Evolutionary conservation across 2,888 invertebrate species (phyloP).

Genomic region (Mechanitis messenoides): DNA sequence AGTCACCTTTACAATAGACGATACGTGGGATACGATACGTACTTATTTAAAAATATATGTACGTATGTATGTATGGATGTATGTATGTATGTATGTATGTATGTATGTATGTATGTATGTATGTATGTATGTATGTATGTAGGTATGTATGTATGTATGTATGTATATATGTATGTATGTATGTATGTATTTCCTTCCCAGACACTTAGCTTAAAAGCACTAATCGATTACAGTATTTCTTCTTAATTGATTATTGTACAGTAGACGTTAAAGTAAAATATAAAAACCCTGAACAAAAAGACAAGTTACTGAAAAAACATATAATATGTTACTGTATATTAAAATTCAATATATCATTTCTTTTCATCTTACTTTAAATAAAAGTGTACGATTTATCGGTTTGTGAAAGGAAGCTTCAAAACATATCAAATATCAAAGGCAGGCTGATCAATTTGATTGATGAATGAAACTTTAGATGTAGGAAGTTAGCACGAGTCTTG

Average conservation of each 20-base stretch:
- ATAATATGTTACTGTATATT: too few relatives aligned
- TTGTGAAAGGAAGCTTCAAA: constrained; percentile 3
- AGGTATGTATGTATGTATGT: constrained; percentile 1
- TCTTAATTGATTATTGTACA: too few relatives aligned
- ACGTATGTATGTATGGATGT: too few relatives aligned
- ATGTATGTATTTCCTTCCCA: too few relatives aligned
- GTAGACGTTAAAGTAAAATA: too few relatives aligned
- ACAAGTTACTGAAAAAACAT: too few relatives aligned
- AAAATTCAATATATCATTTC: too few relatives aligned
- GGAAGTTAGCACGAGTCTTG: constrained; percentile 8
- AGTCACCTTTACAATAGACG: constrained; percentile 6
- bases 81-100: background rate
- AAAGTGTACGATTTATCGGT: background rate
- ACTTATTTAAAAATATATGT: too few relatives aligned
- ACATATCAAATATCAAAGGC: constrained; percentile 18
- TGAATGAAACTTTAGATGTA: constrained; percentile 17
- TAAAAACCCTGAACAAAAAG: too few relatives aligned
- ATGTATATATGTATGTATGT: background rate
- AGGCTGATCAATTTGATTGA: constrained; percentile 18
- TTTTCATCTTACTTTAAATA: background rate
- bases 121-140: constrained; percentile 7
- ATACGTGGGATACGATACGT: background rate
- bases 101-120: background rate
- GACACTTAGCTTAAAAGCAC: too few relatives aligned
- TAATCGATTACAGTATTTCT: too few relatives aligned